Percentiles rank a stretch among this genome's conserved stretches.
phyloP scores from a whole-genome alignment of 2,113 vertebrate genomes.

The Platanista minor region DNA sequence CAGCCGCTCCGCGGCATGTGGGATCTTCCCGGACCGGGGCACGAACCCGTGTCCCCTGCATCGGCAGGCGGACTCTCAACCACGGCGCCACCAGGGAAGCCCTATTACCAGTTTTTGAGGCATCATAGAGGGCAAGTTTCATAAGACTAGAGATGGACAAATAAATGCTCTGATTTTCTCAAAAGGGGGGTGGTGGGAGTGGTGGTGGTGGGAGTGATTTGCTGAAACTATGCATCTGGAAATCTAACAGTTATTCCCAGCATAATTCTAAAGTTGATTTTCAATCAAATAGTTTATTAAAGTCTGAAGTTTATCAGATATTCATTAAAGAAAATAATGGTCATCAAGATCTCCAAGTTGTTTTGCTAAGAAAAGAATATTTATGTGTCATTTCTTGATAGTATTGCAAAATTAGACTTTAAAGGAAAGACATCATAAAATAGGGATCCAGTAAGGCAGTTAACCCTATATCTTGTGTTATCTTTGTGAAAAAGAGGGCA shows the following conservation, averaged over 20 bases:
- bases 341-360: background rate
- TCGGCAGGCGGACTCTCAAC: too few relatives aligned
- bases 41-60: too few relatives aligned
- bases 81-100: too few relatives aligned
- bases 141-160: background rate
- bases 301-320: background rate
- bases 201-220: background rate
- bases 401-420: constrained; percentile 27
- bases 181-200: background rate
- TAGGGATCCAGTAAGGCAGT: background rate
- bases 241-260: background rate
- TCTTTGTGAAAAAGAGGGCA: background rate
- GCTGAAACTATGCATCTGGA: background rate
- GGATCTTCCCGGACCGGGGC: too few relatives aligned
- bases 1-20: too few relatives aligned
- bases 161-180: background rate
- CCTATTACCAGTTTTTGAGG: background rate
- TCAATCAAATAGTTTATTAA: background rate
- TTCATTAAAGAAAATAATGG: constrained; percentile 6
- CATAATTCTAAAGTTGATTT: constrained; percentile 36
- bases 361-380: constrained; percentile 13
- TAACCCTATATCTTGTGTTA: background rate
- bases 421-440: constrained; percentile 15
- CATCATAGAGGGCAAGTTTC: background rate
- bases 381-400: background rate